Percentiles rank a stretch among this genome's conserved stretches.
Conservation (phyloP, 2,888 invertebrate genomes). For the Caenorhabditis auriculariae region DNA sequence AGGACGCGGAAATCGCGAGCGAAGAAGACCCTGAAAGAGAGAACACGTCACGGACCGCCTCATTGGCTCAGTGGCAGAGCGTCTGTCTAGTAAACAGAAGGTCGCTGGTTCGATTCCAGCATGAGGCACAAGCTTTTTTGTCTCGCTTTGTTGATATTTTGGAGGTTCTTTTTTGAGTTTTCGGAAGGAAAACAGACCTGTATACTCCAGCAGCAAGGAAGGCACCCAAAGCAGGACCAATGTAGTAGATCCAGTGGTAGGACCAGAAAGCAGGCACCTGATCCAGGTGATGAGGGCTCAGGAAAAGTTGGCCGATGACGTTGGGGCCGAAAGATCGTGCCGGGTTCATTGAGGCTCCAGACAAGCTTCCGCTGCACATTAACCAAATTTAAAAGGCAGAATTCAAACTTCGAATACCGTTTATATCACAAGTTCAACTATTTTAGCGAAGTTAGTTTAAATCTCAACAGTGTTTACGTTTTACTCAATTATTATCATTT, state of each 20-base stretch:
- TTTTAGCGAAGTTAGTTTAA: no score
- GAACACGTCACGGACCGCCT: slow-evolving; percentile 32
- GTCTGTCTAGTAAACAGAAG: slow-evolving; percentile 63
- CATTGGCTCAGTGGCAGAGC: slow-evolving; percentile 63
- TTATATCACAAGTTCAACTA: no score
- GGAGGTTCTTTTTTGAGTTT: neutral
- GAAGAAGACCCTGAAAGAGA: slow-evolving; percentile 40
- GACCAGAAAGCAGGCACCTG: slow-evolving; percentile 33
- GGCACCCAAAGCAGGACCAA: slow-evolving; percentile 64
- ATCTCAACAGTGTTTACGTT: no score
- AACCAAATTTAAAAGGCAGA: neutral
- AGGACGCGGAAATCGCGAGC: slow-evolving; percentile 35
- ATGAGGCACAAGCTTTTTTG: slow-evolving; percentile 49
- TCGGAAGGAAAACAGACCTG: slow-evolving; percentile 39
- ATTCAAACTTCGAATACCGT: neutral
- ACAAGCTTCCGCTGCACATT: slow-evolving; percentile 55
- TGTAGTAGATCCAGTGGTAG: slow-evolving; percentile 65
- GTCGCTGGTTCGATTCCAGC: slow-evolving; percentile 63
- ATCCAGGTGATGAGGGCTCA: slow-evolving; percentile 11
- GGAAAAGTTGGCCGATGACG: slow-evolving; percentile 44
- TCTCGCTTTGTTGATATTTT: no score
- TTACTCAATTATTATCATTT: no score
- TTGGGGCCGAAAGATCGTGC: slow-evolving; percentile 66
- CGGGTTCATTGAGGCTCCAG: slow-evolving; percentile 66
- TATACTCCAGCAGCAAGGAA: slow-evolving; percentile 61